Percentiles rank a stretch among this genome's conserved stretches.
Conservation (phyloP, 1,140 invertebrate genomes). For the Achroia grisella region DNA sequence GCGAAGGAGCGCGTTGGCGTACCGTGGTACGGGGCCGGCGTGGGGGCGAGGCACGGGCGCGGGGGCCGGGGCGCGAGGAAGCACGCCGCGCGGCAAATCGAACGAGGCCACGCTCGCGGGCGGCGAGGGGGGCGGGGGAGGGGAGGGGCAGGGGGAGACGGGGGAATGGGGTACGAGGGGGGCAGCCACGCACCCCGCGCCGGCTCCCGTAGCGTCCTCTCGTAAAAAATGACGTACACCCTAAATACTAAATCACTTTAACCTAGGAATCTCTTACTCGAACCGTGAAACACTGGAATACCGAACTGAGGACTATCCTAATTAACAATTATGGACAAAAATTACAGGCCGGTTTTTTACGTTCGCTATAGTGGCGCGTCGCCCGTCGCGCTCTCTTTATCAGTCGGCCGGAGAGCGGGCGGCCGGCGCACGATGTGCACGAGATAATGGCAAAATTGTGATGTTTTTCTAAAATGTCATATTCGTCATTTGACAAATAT, state of each 20-base stretch:
- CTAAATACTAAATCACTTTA: conserved; percentile 63
- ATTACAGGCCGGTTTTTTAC: conserved; percentile 56
- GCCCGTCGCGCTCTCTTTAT: conserved; percentile 63
- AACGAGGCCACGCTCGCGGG: conserved; percentile 54
- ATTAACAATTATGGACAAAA: conserved; percentile 65
- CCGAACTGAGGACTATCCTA: conserved; percentile 57
- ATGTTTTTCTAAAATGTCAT: conserved; percentile 66
- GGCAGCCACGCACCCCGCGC: conserved; percentile 13
- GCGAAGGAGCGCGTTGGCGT: conserved; percentile 40
- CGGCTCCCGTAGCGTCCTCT: conserved; percentile 44
- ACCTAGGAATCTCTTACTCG: conserved; percentile 68
- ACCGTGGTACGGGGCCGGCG: conserved; percentile 33
- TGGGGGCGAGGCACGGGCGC: conserved; percentile 26
- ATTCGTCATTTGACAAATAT: conserved; percentile 9
- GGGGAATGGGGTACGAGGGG: neutral
- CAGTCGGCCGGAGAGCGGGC: conserved; percentile 44
- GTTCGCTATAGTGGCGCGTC: conserved; percentile 43
- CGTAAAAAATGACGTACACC: conserved; percentile 55
- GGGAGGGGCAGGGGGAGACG: too few relatives aligned
- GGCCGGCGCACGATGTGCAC: conserved; percentile 45
- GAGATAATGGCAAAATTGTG: conserved; percentile 68
- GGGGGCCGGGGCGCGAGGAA: conserved; percentile 25
- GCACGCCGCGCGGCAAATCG: conserved; percentile 51
- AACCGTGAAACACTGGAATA: conserved; percentile 58
- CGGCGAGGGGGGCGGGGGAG: too few relatives aligned